Evolutionary conservation across 1,140 invertebrate genomes (phyloP).

Genomic region (Bombus soroeensis): DNA sequence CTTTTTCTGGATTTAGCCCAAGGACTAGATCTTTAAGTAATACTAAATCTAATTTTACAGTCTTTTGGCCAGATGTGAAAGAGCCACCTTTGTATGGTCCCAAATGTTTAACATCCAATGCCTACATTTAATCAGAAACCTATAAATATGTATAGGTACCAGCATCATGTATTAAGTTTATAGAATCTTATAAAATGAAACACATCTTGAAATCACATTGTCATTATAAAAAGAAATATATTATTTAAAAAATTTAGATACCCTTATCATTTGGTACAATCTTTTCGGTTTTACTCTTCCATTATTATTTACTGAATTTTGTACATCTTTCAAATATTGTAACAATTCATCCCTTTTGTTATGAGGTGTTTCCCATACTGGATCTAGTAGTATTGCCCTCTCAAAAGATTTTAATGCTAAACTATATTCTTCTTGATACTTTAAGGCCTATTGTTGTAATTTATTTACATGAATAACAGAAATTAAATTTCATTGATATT

Average conservation of each 20-base stretch:
- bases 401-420: conserved; percentile 88
- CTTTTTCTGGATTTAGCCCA: conserved; percentile 87
- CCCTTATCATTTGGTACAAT: conserved; percentile 87
- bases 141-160: conserved; percentile 64
- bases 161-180: conserved; percentile 52
- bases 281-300: conserved; percentile 90
- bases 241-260: conserved; percentile 58
- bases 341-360: conserved; percentile 85
- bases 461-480: conserved; percentile 6
- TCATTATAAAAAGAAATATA: not conserved
- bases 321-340: conserved; percentile 87
- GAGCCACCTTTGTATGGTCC: conserved; percentile 85
- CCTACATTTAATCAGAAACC: conserved; percentile 75
- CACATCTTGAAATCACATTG: not conserved
- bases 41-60: conserved; percentile 83
- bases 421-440: conserved; percentile 91
- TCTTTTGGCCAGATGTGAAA: conserved; percentile 83
- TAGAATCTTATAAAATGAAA: conserved; percentile 2
- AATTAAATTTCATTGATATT: not conserved
- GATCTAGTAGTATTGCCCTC: conserved; percentile 87
- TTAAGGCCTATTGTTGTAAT: conserved; percentile 85
- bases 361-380: conserved; percentile 88
- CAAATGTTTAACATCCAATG: conserved; percentile 84
- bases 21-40: conserved; percentile 82
- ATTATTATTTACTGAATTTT: conserved; percentile 86